phyloP scores from a whole-genome alignment of 2,888 invertebrate species.

The Brachylomia viminalis region DNA sequence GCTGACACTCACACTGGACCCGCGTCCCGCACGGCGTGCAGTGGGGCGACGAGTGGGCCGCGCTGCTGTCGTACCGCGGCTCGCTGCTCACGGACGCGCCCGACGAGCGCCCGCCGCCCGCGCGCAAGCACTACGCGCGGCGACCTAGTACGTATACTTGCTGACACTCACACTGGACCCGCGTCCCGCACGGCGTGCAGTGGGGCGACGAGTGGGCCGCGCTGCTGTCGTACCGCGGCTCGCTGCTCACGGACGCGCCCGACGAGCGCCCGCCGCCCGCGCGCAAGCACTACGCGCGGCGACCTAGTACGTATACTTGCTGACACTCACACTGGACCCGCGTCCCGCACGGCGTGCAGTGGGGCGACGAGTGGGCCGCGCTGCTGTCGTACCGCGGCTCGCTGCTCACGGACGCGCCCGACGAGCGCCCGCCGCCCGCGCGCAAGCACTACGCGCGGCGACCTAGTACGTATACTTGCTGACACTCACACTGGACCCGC shows the following conservation, averaged over 20 bases:
- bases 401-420: no score
- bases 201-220: constrained; percentile 86
- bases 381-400: no score
- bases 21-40: no score
- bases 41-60: not conserved
- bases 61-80: not conserved
- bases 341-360: no score
- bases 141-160: constrained; percentile 67
- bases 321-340: no score
- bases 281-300: constrained; percentile 90
- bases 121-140: not conserved
- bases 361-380: no score
- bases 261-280: constrained; percentile 47
- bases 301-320: constrained; percentile 1
- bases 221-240: no score
- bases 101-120: constrained; percentile 82
- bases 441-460: constrained; percentile 90
- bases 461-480: not conserved
- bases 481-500: no score
- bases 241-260: no score
- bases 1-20: no score
- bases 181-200: no score
- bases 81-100: constrained; percentile 76
- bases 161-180: constrained; percentile 73
- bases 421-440: constrained; percentile 58